A percentile compares a stretch with the other conserved stretches of the same genome.
These are phyloP conservation scores for Antechinus stuartii DNA, from an alignment of 2,113 vertebrate genomes.

Conservation along the genomic window DNA sequence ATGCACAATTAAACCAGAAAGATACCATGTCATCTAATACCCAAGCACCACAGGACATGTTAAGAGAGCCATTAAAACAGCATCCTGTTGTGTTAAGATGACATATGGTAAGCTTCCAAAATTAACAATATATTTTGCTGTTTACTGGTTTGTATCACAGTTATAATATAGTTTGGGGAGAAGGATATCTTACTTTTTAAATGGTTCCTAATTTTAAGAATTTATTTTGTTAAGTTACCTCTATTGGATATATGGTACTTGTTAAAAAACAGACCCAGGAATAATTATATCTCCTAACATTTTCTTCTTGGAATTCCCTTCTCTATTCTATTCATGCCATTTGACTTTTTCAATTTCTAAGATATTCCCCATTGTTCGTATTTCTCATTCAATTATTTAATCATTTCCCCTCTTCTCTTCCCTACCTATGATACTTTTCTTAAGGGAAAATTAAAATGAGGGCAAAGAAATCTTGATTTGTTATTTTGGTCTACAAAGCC, in stretches of 20 bases:
- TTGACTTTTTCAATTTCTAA: neutral
- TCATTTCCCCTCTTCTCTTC: neutral
- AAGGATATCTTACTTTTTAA: constrained; percentile 53
- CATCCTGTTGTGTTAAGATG: constrained; percentile 43
- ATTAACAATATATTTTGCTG: constrained; percentile 65
- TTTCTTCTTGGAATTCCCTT: constrained; percentile 8
- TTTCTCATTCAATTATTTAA: neutral
- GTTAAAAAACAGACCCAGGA: constrained; percentile 23
- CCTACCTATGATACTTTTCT: neutral
- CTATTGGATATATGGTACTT: constrained; percentile 10
- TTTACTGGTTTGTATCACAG: constrained; percentile 54
- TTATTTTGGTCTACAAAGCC: neutral
- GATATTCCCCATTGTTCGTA: neutral
- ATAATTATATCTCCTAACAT: neutral
- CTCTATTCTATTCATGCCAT: neutral
- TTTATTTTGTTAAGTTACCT: constrained; percentile 5
- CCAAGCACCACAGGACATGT: constrained; percentile 35
- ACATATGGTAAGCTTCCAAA: constrained; percentile 64
- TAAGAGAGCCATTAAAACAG: constrained; percentile 40
- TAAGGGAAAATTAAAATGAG: constrained; percentile 32
- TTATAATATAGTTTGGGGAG: constrained; percentile 16
- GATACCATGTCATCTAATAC: constrained; percentile 7
- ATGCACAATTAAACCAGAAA: constrained; percentile 61
- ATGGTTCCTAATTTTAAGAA: constrained; percentile 34
- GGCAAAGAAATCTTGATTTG: neutral